A percentile compares a stretch with the other conserved stretches of the same genome.
Conservation (phyloP, 2,797 vertebrate species). For the Babyrousa celebensis region DNA sequence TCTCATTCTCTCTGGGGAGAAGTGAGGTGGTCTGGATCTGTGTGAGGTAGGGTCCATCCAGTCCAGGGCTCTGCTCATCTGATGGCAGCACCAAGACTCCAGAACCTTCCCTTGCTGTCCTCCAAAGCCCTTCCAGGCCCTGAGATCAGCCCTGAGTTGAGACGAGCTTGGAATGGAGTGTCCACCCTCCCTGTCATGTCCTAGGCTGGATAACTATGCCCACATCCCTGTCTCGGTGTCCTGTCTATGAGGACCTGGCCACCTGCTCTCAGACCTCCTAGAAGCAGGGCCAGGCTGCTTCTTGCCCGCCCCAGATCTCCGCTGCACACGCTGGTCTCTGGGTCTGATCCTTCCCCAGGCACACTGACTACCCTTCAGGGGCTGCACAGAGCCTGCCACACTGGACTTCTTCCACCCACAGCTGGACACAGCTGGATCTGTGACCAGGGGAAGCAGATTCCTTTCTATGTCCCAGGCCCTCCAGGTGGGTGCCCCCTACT, state of each 20-base stretch:
- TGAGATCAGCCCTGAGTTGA: neutral
- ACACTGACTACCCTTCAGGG: neutral
- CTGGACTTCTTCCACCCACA: neutral
- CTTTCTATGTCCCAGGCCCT: neutral
- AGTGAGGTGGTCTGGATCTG: neutral
- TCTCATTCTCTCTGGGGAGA: neutral
- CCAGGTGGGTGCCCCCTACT: neutral
- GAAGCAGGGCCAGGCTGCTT: neutral
- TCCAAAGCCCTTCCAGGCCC: neutral
- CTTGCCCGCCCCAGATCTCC: neutral
- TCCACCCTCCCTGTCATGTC: neutral
- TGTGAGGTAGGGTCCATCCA: no score
- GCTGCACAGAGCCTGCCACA: neutral
- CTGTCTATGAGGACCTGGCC: neutral
- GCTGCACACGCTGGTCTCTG: accelerated
- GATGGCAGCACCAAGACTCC: neutral
- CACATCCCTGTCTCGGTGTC: neutral
- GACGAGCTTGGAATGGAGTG: accelerated
- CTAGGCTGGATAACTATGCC: neutral
- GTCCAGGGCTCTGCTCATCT: neutral
- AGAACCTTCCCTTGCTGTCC: neutral
- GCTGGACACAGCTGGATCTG: neutral
- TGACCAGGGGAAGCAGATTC: neutral
- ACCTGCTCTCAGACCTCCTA: neutral
- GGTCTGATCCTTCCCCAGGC: neutral